These are phyloP conservation scores for Ciconia nigra DNA, from an alignment of 2,797 vertebrate species.

Conservation along the genomic window DNA sequence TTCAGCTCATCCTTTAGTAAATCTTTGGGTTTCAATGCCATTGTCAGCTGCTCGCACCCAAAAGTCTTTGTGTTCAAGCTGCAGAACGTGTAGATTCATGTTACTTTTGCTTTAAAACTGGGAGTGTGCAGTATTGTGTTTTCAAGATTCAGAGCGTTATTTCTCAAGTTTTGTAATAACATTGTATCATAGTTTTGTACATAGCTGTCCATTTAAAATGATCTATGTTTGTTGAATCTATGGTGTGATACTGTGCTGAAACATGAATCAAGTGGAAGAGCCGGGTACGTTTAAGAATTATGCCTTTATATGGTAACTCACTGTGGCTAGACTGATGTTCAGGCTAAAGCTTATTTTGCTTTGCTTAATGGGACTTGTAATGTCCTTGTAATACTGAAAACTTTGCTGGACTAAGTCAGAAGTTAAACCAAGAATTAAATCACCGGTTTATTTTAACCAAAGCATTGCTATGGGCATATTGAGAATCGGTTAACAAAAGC, in stretches of 20 bases:
- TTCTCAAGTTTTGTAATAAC: slow-evolving; percentile 57
- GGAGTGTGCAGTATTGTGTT: slow-evolving; percentile 34
- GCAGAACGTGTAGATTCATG: neutral
- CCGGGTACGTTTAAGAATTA: neutral
- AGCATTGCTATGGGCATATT: neutral
- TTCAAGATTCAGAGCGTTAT: slow-evolving; percentile 31
- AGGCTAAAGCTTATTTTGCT: slow-evolving; percentile 41
- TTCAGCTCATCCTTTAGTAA: neutral
- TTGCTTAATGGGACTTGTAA: slow-evolving; percentile 11
- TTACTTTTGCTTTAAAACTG: slow-evolving; percentile 37
- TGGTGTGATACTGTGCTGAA: slow-evolving; percentile 11
- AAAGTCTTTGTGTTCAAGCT: neutral
- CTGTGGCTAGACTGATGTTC: slow-evolving; percentile 1
- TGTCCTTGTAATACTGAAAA: slow-evolving; percentile 2
- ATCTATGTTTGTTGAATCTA: slow-evolving; percentile 19
- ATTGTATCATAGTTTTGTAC: slow-evolving; percentile 55
- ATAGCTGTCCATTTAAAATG: slow-evolving; percentile 40
- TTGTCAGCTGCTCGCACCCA: neutral
- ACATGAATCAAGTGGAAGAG: slow-evolving; percentile 33
- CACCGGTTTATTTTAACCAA: slow-evolving; percentile 18
- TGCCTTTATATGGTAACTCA: slow-evolving; percentile 38
- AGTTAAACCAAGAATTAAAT: slow-evolving; percentile 39
- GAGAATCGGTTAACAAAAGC: neutral
- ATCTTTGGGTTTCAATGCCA: neutral
- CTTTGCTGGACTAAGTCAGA: neutral